Percentiles rank a stretch among this genome's conserved stretches.
These are phyloP conservation scores for Sorex maritimensis DNA, from an alignment of 2,797 vertebrate species.

Conservation along the genomic window DNA sequence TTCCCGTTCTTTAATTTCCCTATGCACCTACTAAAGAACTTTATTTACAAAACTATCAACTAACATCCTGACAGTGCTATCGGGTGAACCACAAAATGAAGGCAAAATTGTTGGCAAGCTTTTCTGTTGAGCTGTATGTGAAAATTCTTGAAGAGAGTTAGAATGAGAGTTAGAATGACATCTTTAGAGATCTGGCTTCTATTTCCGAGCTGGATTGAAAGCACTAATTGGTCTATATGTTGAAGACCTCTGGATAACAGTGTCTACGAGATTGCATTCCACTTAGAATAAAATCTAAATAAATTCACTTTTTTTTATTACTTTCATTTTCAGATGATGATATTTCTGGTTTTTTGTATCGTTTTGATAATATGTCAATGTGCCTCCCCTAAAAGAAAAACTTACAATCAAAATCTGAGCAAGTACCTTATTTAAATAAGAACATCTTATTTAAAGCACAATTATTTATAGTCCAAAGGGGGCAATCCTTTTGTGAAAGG, in stretches of 20 bases:
- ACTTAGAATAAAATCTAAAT: background rate
- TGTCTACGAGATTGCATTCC: background rate
- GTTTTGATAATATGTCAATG: conserved; percentile 30
- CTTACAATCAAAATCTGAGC: conserved; percentile 61
- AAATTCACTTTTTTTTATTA: conserved; percentile 48
- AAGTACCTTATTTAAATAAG: background rate
- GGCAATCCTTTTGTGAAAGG: conserved; percentile 2
- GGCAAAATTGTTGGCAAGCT: background rate
- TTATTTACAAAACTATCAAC: conserved; percentile 61
- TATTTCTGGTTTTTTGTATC: background rate
- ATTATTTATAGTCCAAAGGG: conserved; percentile 27
- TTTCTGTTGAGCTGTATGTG: background rate
- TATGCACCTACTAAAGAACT: conserved; percentile 27
- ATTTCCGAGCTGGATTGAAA: background rate
- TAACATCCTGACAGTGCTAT: conserved; percentile 37
- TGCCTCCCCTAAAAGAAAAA: conserved; percentile 37
- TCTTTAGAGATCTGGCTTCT: background rate
- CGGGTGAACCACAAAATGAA: background rate
- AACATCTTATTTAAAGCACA: conserved; percentile 30
- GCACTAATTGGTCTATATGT: background rate
- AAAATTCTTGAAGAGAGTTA: conserved; percentile 31
- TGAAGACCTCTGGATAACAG: background rate
- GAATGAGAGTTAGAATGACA: background rate
- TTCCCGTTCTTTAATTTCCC: conserved; percentile 70
- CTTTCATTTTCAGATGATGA: conserved; percentile 62